Percentiles rank a stretch among this genome's conserved stretches.
These are phyloP conservation scores for Trachelus tabidus DNA, from an alignment of 2,888 invertebrate genomes.

Conservation along the genomic window DNA sequence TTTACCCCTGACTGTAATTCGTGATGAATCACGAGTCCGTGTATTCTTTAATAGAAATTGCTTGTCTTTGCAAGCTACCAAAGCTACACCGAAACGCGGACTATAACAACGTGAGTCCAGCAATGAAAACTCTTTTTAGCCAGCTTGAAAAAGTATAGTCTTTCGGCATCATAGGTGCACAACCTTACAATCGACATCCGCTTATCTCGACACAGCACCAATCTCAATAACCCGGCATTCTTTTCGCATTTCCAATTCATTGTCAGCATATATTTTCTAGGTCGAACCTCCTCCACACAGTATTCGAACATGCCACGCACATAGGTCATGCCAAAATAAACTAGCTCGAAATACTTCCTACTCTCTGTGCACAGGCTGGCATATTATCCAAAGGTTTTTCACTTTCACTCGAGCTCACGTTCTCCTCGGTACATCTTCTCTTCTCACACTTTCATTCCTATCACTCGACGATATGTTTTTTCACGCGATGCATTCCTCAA, in stretches of 20 bases:
- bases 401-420: slow-evolving; percentile 18
- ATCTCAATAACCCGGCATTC: not conserved
- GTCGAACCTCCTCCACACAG: not conserved
- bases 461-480: not conserved
- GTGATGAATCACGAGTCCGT: slow-evolving; percentile 3
- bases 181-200: not conserved
- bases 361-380: slow-evolving; percentile 23
- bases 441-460: not conserved
- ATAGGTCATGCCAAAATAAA: slow-evolving; percentile 29
- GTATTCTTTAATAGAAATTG: slow-evolving; percentile 24
- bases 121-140: slow-evolving; percentile 27
- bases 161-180: not conserved
- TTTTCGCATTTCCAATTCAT: not conserved
- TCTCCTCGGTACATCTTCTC: slow-evolving; percentile 12
- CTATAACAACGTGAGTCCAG: slow-evolving; percentile 62
- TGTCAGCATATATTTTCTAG: not conserved
- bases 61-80: slow-evolving; percentile 64
- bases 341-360: slow-evolving; percentile 31
- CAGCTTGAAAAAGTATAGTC: not conserved
- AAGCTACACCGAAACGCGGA: slow-evolving; percentile 61
- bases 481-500: not conserved
- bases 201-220: not conserved
- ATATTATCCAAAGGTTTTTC: slow-evolving; percentile 17
- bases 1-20: slow-evolving; percentile 11
- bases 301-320: slow-evolving; percentile 2